Evolutionary conservation across 2,113 vertebrate genomes (phyloP).

Genomic region (Protomyctophum bolini): DNA sequence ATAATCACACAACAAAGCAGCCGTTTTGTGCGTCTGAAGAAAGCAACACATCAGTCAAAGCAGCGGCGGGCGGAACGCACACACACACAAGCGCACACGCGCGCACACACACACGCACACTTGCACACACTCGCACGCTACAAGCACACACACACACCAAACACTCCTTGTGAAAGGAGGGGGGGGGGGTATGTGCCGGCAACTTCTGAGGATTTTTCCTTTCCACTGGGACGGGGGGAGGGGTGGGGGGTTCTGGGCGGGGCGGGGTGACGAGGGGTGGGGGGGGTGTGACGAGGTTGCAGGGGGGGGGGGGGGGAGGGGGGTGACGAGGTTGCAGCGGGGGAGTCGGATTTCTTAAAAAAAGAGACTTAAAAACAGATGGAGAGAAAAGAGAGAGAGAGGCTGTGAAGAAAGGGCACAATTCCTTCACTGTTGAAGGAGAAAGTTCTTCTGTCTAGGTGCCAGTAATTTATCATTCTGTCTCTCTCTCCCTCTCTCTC

Average conservation of each 20-base stretch:
- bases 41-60: conserved; percentile 4
- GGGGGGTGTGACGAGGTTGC: conserved; percentile 16
- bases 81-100: background rate
- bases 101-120: background rate
- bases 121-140: background rate
- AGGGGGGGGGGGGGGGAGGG: background rate
- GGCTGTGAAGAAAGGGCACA: background rate
- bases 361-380: conserved; percentile 36
- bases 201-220: conserved; percentile 56
- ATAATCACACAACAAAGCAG: conserved; percentile 63
- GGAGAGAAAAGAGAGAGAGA: background rate
- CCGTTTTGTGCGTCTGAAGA: conserved; percentile 18
- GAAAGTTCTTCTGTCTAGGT: conserved; percentile 29
- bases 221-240: conserved; percentile 32
- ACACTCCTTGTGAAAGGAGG: conserved; percentile 32
- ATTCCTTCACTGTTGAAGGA: conserved; percentile 35
- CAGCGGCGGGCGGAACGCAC: background rate
- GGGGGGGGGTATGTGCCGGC: conserved; percentile 31
- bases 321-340: conserved; percentile 28
- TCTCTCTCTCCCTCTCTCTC: background rate
- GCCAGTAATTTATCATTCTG: conserved; percentile 37
- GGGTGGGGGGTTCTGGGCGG: conserved; percentile 2
- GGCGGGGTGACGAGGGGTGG: no score
- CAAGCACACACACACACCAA: background rate
- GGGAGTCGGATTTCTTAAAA: conserved; percentile 63